Percentiles rank a stretch among this genome's conserved stretches.
Evolutionary conservation across 2,888 invertebrate genomes (phyloP).

Genomic region (Cerceris rybyensis): DNA sequence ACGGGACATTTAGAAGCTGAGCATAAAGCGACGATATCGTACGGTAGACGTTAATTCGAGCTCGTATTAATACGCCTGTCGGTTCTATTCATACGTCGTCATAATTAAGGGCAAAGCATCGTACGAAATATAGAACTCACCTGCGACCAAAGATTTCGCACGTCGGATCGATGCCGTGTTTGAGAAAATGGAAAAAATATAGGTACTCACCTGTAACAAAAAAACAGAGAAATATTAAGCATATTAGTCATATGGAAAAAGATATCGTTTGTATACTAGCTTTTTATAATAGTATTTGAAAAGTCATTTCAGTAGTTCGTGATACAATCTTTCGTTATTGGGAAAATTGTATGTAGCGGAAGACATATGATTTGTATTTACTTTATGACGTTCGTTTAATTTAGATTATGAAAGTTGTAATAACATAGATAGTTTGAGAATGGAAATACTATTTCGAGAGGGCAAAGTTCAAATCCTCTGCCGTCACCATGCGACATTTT

Average conservation of each 20-base stretch:
- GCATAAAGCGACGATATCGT: slow-evolving; percentile 17
- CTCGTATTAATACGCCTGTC: slow-evolving; percentile 18
- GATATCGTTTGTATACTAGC: too few species aligned
- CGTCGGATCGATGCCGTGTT: slow-evolving; percentile 18
- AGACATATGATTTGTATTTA: too few species aligned
- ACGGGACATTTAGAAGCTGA: not conserved
- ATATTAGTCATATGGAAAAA: not conserved
- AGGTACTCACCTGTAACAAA: slow-evolving; percentile 75
- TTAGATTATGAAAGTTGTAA: too few species aligned
- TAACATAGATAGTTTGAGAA: too few species aligned
- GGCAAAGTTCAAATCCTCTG: too few species aligned
- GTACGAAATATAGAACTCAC: slow-evolving; percentile 59
- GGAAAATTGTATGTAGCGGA: too few species aligned
- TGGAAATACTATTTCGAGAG: too few species aligned
- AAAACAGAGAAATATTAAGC: slow-evolving; percentile 28
- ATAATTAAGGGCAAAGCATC: slow-evolving; percentile 55
- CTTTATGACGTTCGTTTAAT: too few species aligned
- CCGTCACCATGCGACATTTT: too few species aligned
- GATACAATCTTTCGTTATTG: too few species aligned
- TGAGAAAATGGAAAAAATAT: slow-evolving; percentile 27
- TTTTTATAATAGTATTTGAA: too few species aligned
- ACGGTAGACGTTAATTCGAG: slow-evolving; percentile 16
- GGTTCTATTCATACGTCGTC: not conserved
- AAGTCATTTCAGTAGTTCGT: too few species aligned
- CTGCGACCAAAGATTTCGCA: slow-evolving; percentile 53